phyloP scores from a whole-genome alignment of 2,797 vertebrate species.

The Pangasius larnaudii region DNA sequence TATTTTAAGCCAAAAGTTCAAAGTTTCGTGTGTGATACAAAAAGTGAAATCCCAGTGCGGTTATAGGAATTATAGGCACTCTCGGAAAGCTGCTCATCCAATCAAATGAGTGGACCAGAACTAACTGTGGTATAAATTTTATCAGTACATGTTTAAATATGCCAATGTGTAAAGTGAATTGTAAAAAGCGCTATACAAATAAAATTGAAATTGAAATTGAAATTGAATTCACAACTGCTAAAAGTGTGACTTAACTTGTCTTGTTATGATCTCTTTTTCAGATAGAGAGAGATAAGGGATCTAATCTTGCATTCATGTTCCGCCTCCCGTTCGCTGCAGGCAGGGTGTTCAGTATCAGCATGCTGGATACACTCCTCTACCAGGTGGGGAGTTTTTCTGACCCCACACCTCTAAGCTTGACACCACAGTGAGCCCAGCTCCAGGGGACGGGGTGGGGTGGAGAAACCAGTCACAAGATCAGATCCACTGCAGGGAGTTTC shows the following conservation, averaged over 20 bases:
- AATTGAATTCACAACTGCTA: no score
- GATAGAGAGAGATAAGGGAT: slow-evolving; percentile 96
- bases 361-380: slow-evolving; percentile 95
- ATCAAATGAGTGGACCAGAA: background rate
- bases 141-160: background rate
- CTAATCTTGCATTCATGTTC: slow-evolving; percentile 98
- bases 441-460: background rate
- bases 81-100: background rate
- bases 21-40: background rate
- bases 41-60: background rate
- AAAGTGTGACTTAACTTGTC: background rate
- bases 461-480: background rate
- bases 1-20: background rate
- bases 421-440: background rate
- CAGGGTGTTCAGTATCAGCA: slow-evolving; percentile 96
- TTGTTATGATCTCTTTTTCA: slow-evolving; percentile 66
- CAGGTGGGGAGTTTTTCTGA: slow-evolving; percentile 78
- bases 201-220: no score
- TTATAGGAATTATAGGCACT: background rate
- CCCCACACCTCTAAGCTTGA: background rate
- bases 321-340: slow-evolving; percentile 96
- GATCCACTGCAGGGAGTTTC: background rate
- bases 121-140: background rate
- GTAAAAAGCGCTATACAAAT: no score
- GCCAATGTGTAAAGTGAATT: background rate